A percentile compares a stretch with the other conserved stretches of the same genome.
phyloP scores from a whole-genome alignment of 2,113 vertebrate species.

The human region DNA sequence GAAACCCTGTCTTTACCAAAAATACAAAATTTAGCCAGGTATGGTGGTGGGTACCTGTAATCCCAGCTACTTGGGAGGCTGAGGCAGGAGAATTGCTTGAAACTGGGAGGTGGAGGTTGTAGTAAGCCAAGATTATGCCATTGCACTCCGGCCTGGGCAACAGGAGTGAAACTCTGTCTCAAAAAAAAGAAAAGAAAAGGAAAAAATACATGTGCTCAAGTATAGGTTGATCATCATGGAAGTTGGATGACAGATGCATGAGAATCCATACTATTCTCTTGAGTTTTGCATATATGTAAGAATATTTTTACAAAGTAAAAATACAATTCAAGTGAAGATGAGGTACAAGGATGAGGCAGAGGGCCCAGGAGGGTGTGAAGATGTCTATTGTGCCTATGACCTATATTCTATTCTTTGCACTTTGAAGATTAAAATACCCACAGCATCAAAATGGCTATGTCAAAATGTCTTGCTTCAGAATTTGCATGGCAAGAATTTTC shows the following conservation, averaged over 20 bases:
- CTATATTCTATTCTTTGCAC: neutral
- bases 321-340: neutral
- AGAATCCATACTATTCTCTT: neutral
- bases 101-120: too few species aligned
- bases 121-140: too few species aligned
- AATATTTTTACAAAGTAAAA: constrained; percentile 3
- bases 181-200: neutral
- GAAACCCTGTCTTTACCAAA: too few species aligned
- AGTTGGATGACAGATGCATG: neutral
- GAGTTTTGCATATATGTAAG: neutral
- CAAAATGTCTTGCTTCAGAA: constrained; percentile 45
- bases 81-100: too few species aligned
- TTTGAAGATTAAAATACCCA: constrained; percentile 38
- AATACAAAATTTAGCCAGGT: too few species aligned
- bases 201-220: neutral
- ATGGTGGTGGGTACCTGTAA: too few species aligned
- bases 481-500: constrained; percentile 21
- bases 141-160: too few species aligned
- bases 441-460: constrained; percentile 3
- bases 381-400: neutral
- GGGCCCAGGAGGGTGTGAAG: neutral
- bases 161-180: too few species aligned
- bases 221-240: neutral
- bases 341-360: neutral
- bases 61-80: too few species aligned